Conservation (phyloP, 2,113 vertebrate genomes). For the Chinchilla lanigera region DNA sequence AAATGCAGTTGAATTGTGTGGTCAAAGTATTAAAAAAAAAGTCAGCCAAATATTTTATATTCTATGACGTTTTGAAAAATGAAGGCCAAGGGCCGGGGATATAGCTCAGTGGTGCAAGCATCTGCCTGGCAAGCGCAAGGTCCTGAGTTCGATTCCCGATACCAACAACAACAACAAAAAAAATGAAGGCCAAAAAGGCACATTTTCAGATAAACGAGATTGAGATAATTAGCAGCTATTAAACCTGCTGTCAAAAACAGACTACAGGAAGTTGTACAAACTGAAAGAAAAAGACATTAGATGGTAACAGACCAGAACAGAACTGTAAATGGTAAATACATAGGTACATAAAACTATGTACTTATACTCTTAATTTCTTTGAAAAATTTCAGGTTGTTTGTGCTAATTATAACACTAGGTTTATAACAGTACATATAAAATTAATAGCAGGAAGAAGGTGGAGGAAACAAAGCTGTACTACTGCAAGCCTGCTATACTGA, state of each 20-base stretch:
- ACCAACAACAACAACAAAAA: too few species aligned
- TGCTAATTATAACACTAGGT: neutral
- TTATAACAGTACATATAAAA: neutral
- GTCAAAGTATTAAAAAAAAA: constrained; percentile 1
- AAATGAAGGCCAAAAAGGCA: constrained; percentile 1
- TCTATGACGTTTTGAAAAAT: neutral
- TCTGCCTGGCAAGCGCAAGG: too few species aligned
- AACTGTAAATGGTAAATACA: neutral
- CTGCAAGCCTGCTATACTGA: neutral
- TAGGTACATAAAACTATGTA: neutral
- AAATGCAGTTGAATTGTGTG: neutral
- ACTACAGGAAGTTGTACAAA: neutral
- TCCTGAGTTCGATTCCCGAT: too few species aligned
- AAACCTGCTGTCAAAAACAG: neutral
- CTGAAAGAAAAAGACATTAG: neutral
- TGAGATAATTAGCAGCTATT: neutral
- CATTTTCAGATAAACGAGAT: neutral
- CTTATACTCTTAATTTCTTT: neutral
- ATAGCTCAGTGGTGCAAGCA: too few species aligned
- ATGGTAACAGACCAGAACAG: neutral
- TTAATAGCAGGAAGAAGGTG: neutral
- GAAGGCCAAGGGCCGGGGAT: too few species aligned
- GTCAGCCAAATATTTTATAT: neutral
- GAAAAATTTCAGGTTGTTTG: neutral
- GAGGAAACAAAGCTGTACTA: neutral